Conservation (phyloP, 1,140 invertebrate genomes). For the Drosophila melanica region DNA sequence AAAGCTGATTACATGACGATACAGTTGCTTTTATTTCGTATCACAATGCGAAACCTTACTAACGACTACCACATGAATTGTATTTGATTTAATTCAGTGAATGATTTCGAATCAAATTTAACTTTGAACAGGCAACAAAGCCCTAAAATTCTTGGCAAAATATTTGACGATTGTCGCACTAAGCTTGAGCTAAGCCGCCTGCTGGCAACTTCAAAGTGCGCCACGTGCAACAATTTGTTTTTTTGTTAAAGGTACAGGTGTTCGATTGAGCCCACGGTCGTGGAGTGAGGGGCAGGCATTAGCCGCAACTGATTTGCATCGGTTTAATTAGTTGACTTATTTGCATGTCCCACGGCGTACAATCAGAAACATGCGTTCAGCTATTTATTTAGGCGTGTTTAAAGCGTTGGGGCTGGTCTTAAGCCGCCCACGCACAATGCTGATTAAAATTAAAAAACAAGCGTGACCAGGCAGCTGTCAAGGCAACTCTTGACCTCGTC, state of each 20-base stretch:
- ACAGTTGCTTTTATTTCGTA: not conserved
- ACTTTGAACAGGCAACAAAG: not conserved
- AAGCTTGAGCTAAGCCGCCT: conserved; percentile 11
- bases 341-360: conserved; percentile 60
- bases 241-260: conserved; percentile 48
- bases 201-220: conserved; percentile 50
- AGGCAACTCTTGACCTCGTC: conserved; percentile 46
- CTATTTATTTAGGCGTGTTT: conserved; percentile 68
- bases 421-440: conserved; percentile 10
- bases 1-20: not conserved
- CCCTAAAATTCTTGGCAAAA: not conserved
- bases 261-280: conserved; percentile 46
- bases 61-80: not conserved
- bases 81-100: not conserved
- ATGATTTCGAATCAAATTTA: not conserved
- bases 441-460: conserved; percentile 11
- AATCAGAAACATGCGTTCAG: conserved; percentile 71
- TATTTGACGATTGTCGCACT: not conserved
- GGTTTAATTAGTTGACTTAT: conserved; percentile 74
- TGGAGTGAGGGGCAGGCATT: conserved; percentile 18
- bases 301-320: conserved; percentile 68
- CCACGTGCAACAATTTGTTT: conserved; percentile 27
- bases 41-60: not conserved
- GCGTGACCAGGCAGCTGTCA: conserved; percentile 32
- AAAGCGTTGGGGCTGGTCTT: conserved; percentile 25